Evolutionary conservation across 2,888 invertebrate species (phyloP).

Genomic region (Orthonychiurus folsomi): DNA sequence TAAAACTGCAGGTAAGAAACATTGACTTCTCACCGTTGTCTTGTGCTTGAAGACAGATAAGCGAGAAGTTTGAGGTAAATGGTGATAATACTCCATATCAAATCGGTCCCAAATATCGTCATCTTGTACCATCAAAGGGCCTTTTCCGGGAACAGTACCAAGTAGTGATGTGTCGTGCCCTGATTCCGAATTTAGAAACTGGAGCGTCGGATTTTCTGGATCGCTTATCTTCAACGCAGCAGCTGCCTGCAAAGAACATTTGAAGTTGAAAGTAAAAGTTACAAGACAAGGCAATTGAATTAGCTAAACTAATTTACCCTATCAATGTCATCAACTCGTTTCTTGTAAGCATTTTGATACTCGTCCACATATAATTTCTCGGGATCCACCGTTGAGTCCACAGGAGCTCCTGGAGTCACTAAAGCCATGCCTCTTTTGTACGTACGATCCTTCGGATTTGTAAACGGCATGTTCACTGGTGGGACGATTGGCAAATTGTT

Average conservation of each 20-base stretch:
- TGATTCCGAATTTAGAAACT: too few species aligned
- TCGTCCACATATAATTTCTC: neutral
- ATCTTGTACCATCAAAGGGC: neutral
- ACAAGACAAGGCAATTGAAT: neutral
- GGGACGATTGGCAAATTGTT: too few species aligned
- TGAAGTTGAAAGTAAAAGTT: too few species aligned
- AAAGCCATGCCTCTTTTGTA: neutral
- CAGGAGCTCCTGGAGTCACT: neutral
- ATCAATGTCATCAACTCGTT: neutral
- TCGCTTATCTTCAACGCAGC: too few species aligned
- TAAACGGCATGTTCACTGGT: neutral
- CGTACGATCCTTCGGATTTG: neutral
- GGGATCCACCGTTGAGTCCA: neutral
- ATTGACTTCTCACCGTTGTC: neutral
- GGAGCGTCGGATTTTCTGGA: too few species aligned
- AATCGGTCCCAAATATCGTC: slow-evolving; percentile 1
- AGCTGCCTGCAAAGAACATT: too few species aligned
- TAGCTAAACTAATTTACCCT: neutral
- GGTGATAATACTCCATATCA: neutral
- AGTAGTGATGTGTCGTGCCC: neutral
- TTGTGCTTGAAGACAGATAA: slow-evolving; percentile 7
- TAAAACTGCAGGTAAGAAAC: neutral
- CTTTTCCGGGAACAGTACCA: neutral
- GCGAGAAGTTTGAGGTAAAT: too few species aligned
- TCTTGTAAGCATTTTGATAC: neutral